Base-by-base conservation (phyloP, 92 coral and sea anemone species). In the Virgularia gustaviana region DNA sequence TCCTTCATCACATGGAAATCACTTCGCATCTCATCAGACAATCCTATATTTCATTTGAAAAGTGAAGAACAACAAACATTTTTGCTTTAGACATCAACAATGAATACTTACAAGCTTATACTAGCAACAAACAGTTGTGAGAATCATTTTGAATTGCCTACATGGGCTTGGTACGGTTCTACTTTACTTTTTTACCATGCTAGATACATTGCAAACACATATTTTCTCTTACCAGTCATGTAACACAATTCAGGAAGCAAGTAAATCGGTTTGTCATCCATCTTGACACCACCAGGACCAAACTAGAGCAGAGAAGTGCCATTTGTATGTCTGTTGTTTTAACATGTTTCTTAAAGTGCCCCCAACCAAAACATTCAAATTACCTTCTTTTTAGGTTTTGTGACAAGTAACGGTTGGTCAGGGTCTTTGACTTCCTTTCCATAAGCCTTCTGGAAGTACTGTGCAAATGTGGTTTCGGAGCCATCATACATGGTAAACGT, bases 171-270 rank as follows among this genome's bases (percentile, higher is more conserved):
- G n/a, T n/a, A n/a, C n/a, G n/a, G n/a, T n/a, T n/a, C n/a, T n/a
- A n/a, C n/a, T n/a, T n/a, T n/a, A n/a, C n/a, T n/a, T n/a, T n/a
- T n/a, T n/a, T n/a, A n/a, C n/a, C n/a, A n/a, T n/a, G n/a, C n/a
- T n/a, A n/a, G n/a, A n/a, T n/a, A n/a, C n/a, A n/a, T n/a, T n/a
- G n/a, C n/a, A n/a, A 2, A 9, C 24, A 53, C 16, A 23, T 12
- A 27, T 0, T 43, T 16, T n/a, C 1, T 61, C 65, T 42, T 70
- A 89, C 99, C 99, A 41, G 99, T 94, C 45, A 94, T 65, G 82
- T 78, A 94, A 72, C 99, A 94, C n/a, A 94, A 75, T 63, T 94
- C 96, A 15, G 99, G 99, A 29, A 94, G 61, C n/a, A 91, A 84
- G 12, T 70, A 45, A 22, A 87, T 19, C 39, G 82, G 85, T 12